Percentiles rank a stretch among this genome's conserved stretches.
These are phyloP conservation scores for Corythornis madagascariensis DNA, from an alignment of 2,113 vertebrate species.

Conservation along the genomic window DNA sequence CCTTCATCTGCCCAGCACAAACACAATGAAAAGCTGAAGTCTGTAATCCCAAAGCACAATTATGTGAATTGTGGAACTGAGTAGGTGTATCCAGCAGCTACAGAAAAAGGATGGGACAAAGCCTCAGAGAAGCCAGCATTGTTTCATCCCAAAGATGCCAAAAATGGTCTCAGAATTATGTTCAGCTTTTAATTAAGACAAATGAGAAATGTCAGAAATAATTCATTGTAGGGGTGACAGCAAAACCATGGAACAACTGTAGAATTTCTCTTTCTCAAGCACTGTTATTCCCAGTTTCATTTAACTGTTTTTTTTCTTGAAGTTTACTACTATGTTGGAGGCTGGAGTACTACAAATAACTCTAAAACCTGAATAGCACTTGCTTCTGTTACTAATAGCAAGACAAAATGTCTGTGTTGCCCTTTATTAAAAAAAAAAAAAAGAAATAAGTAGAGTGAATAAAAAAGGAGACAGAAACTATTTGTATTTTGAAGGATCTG, in stretches of 20 bases:
- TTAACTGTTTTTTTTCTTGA: not conserved
- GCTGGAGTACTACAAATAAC: not conserved
- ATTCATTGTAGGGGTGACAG: not conserved
- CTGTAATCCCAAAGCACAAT: not conserved
- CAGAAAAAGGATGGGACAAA: slow-evolving; percentile 12
- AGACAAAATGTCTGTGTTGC: not conserved
- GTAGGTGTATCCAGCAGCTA: not conserved
- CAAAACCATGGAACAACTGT: not conserved
- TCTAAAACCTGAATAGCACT: not conserved
- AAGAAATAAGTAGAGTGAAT: not conserved
- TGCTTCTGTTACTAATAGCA: not conserved
- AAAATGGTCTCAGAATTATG: not conserved
- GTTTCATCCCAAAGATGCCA: not conserved
- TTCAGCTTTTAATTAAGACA: slow-evolving; percentile 25
- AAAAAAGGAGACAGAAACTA: not conserved
- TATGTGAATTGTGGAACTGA: not conserved
- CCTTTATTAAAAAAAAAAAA: not conserved
- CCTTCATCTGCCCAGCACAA: not conserved
- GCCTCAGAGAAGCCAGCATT: not conserved
- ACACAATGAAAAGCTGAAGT: not conserved
- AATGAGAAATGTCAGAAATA: slow-evolving; percentile 17
- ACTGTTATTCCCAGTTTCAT: not conserved
- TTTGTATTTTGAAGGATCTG: not conserved
- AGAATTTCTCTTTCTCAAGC: not conserved
- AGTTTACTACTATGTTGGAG: not conserved